These are phyloP conservation scores for Bibio marci DNA, from an alignment of 2,888 invertebrate species.

Conservation along the genomic window DNA sequence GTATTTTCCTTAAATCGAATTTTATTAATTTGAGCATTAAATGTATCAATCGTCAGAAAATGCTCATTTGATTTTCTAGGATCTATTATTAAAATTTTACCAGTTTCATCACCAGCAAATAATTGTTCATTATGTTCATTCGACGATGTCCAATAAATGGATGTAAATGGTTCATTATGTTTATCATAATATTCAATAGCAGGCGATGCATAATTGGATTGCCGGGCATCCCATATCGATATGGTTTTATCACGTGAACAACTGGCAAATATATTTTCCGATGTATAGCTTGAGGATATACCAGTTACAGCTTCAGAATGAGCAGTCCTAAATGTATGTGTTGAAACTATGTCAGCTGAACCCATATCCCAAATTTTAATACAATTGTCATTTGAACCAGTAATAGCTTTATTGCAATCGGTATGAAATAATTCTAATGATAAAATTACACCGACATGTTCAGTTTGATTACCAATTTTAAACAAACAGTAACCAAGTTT, in stretches of 20 bases:
- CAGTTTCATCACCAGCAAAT: constrained; percentile 15
- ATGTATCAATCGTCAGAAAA: constrained; percentile 9
- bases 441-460: constrained; percentile 21
- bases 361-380: constrained; percentile 17
- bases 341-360: background rate
- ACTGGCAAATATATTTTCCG: constrained; percentile 14
- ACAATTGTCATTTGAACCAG: constrained; percentile 20
- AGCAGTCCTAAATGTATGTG: constrained; percentile 8
- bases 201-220: constrained; percentile 13
- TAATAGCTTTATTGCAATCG: constrained; percentile 16
- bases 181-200: constrained; percentile 16
- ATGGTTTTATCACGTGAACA: constrained; percentile 19
- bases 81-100: constrained; percentile 12
- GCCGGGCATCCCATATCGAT: constrained; percentile 18
- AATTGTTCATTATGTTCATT: constrained; percentile 9
- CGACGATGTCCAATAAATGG: constrained; percentile 11
- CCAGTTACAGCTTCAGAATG: constrained; percentile 18
- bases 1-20: constrained; percentile 11
- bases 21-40: constrained; percentile 13
- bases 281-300: constrained; percentile 12
- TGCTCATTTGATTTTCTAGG: constrained; percentile 12
- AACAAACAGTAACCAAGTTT: constrained; percentile 19
- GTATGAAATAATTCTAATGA: constrained; percentile 18
- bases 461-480: constrained; percentile 19
- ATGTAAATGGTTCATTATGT: constrained; percentile 12